phyloP scores from a whole-genome alignment of 1,140 invertebrate species.

The Drosophila baimaii region DNA sequence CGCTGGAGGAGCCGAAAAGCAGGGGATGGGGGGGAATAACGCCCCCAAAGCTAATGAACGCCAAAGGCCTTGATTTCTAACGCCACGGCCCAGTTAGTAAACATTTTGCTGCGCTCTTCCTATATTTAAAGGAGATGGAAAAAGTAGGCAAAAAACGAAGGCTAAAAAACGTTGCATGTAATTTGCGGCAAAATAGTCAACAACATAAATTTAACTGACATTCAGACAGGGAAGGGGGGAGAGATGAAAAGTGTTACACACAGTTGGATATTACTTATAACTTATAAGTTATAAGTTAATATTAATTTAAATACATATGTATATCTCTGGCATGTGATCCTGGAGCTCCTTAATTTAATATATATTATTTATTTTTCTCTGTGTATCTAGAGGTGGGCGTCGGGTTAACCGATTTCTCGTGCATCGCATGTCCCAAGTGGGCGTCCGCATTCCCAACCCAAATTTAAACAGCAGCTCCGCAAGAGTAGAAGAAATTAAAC shows the following conservation, averaged over 20 bases:
- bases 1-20: constrained; percentile 29
- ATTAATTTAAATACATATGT: no score
- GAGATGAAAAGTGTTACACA: background rate
- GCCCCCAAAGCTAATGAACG: constrained; percentile 84
- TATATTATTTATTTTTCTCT: no score
- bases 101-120: constrained; percentile 25
- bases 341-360: no score
- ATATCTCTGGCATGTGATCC: no score
- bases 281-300: no score
- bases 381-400: constrained; percentile 6
- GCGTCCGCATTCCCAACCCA: constrained; percentile 33
- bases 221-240: background rate
- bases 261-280: background rate
- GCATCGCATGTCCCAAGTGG: constrained; percentile 47
- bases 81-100: constrained; percentile 65
- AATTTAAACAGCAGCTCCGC: constrained; percentile 43
- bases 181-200: constrained; percentile 80
- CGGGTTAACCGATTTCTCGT: constrained; percentile 30
- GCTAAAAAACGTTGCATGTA: constrained; percentile 68
- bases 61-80: constrained; percentile 82
- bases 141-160: background rate
- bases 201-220: constrained; percentile 71
- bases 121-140: constrained; percentile 7
- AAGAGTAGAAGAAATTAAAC: constrained; percentile 35
- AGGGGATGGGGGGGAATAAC: constrained; percentile 36